Evolutionary conservation across 2,888 invertebrate species (phyloP).

Genomic region (Chirona hameri): DNA sequence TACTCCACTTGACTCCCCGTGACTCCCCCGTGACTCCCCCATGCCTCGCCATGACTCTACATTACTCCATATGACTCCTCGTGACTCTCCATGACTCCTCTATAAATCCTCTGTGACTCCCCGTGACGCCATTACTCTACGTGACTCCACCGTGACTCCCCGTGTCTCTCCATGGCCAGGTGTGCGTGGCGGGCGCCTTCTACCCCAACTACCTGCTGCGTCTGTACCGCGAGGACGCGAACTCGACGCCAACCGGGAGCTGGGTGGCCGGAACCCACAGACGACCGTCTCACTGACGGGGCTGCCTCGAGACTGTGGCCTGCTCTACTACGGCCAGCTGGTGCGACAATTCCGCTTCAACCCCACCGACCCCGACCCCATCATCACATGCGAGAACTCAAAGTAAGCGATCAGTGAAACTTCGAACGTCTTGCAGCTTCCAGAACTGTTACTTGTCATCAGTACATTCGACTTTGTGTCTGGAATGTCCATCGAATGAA

Average conservation of each 20-base stretch:
- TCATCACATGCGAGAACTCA: constrained; percentile 35
- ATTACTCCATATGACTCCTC: too few relatives aligned
- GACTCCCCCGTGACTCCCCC: too few relatives aligned
- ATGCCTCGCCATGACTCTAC: too few relatives aligned
- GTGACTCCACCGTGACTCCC: constrained; percentile 26
- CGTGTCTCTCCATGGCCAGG: constrained; percentile 54
- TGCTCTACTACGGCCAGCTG: constrained; percentile 38
- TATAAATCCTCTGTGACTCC: too few relatives aligned
- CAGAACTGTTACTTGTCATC: too few relatives aligned
- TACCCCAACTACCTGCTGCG: constrained; percentile 81
- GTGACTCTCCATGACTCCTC: too few relatives aligned
- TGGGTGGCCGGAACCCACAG: constrained; percentile 38
- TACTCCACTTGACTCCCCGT: too few relatives aligned
- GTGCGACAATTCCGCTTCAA: constrained; percentile 35
- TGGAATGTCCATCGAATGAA: too few relatives aligned
- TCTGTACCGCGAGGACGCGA: constrained; percentile 37
- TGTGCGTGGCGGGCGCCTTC: constrained; percentile 80
- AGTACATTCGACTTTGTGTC: too few relatives aligned
- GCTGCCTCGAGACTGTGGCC: constrained; percentile 36
- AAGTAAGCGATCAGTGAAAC: too few relatives aligned
- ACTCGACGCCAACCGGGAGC: constrained; percentile 35
- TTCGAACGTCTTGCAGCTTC: too few relatives aligned
- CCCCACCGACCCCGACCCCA: constrained; percentile 36
- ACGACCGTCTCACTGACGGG: constrained; percentile 37
- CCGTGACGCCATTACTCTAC: not conserved